Conservation (phyloP, 2,797 vertebrate genomes). For the Onychomys torridus region DNA sequence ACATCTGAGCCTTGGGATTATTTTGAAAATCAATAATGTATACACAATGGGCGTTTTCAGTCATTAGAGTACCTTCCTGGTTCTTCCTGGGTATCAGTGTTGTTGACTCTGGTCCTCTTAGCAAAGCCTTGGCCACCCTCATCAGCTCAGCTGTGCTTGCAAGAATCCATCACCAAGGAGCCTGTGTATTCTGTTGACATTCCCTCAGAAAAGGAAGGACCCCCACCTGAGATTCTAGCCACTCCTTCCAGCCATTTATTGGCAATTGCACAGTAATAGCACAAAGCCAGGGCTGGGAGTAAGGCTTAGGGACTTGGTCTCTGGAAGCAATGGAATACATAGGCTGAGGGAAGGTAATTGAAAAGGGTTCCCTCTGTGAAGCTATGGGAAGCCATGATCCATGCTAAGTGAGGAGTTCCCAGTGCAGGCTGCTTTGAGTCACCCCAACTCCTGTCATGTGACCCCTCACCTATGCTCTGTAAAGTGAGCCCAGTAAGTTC, state of each 20-base stretch:
- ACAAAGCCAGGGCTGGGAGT: neutral
- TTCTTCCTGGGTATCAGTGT: neutral
- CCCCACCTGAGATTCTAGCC: neutral
- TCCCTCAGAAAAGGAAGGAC: neutral
- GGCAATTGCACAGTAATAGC: neutral
- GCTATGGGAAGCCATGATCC: neutral
- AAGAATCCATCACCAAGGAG: neutral
- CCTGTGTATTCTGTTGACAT: neutral
- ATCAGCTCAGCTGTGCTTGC: neutral
- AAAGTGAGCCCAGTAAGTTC: neutral
- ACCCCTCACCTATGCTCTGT: neutral
- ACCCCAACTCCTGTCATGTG: neutral
- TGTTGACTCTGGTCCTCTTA: neutral
- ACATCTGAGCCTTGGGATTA: neutral
- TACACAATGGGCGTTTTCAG: neutral
- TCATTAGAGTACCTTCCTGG: neutral
- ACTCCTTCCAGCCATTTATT: neutral
- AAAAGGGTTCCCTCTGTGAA: neutral
- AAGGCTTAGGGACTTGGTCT: neutral
- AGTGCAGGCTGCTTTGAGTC: neutral
- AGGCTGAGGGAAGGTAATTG: neutral
- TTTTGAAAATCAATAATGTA: neutral
- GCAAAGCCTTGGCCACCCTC: neutral
- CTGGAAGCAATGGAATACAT: neutral
- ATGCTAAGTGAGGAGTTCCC: neutral